phyloP scores from a whole-genome alignment of 2,113 vertebrate genomes.

The Xenus cinereus region DNA sequence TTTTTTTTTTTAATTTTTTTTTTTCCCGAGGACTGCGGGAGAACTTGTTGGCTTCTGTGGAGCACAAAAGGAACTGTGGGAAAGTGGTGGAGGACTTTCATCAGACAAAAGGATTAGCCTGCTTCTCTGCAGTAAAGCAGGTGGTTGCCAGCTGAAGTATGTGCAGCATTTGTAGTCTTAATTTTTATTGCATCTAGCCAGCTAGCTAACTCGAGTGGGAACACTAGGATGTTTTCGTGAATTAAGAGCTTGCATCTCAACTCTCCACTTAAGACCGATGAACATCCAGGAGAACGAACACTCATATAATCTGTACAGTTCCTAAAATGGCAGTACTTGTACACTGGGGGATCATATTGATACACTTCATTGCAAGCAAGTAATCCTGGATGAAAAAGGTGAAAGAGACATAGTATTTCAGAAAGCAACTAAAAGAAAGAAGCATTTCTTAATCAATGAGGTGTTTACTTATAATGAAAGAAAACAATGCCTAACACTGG shows the following conservation, averaged over 20 bases:
- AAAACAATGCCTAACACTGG: not conserved
- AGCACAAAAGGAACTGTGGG: constrained; percentile 50
- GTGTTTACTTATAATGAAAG: not conserved
- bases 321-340: not conserved
- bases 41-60: not conserved
- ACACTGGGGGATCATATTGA: not conserved
- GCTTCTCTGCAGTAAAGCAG: constrained; percentile 41
- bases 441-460: not conserved
- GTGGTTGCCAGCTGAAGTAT: constrained; percentile 57
- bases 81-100: constrained; percentile 55
- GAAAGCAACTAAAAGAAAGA: not conserved
- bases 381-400: not conserved
- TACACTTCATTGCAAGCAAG: not conserved
- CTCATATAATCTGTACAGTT: not conserved
- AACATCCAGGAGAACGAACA: not conserved
- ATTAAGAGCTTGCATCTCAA: constrained; percentile 1
- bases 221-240: constrained; percentile 13
- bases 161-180: constrained; percentile 25
- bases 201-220: constrained; percentile 23
- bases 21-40: not conserved
- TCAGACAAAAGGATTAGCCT: constrained; percentile 51
- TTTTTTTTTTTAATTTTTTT: not conserved
- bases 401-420: not conserved
- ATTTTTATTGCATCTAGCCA: constrained; percentile 46
- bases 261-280: constrained; percentile 11